phyloP scores from a whole-genome alignment of 1,140 invertebrate species.

The Brachionus koreanus region DNA sequence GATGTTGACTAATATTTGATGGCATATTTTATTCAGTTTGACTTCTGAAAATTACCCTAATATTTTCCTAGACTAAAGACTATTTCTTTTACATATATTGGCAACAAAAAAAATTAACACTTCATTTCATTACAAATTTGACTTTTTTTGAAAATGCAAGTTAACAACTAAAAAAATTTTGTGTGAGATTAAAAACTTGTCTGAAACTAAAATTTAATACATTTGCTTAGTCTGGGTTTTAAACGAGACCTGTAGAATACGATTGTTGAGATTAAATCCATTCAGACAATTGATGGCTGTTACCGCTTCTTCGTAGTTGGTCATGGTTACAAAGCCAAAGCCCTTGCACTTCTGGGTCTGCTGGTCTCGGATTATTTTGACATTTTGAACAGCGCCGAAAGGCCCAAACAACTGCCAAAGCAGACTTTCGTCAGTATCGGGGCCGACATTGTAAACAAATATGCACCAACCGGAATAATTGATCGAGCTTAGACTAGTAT shows the following conservation, averaged over 20 bases:
- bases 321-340: slow-evolving; percentile 99
- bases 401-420: slow-evolving; percentile 98
- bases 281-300: slow-evolving; percentile 95
- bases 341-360: slow-evolving; percentile 99
- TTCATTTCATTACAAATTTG: slow-evolving; percentile 4
- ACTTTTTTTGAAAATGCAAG: neutral
- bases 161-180: neutral
- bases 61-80: neutral
- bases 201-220: slow-evolving; percentile 30
- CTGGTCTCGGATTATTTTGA: slow-evolving; percentile 88
- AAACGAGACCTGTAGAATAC: slow-evolving; percentile 96
- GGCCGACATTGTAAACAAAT: slow-evolving; percentile 96
- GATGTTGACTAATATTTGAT: neutral
- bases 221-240: slow-evolving; percentile 63
- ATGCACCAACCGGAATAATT: slow-evolving; percentile 74
- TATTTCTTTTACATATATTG: neutral
- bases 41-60: slow-evolving; percentile 20
- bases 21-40: slow-evolving; percentile 41
- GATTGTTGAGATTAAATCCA: slow-evolving; percentile 91
- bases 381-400: slow-evolving; percentile 95
- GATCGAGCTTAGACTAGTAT: slow-evolving; percentile 30
- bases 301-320: slow-evolving; percentile 95
- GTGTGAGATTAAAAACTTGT: slow-evolving; percentile 1
- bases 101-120: slow-evolving; percentile 14
- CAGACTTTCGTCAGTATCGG: slow-evolving; percentile 95